phyloP scores from a whole-genome alignment of 1,140 invertebrate species.

The Monochamus saltuarius region DNA sequence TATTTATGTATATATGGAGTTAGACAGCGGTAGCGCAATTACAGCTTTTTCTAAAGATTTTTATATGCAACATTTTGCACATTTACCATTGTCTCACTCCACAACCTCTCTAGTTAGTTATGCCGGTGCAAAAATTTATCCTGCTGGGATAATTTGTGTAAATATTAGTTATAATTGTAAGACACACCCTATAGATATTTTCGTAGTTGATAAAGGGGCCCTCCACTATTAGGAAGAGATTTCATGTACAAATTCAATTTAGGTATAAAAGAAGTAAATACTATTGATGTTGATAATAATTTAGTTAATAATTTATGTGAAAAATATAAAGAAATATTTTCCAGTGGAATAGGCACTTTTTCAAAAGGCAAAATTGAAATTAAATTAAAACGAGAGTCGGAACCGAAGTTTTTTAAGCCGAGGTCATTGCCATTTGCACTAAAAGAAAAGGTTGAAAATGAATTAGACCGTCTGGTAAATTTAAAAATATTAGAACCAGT shows the following conservation, averaged over 20 bases:
- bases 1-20: too few relatives aligned
- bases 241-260: slow-evolving; percentile 5
- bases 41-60: too few relatives aligned
- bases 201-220: slow-evolving; percentile 10
- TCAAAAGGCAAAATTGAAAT: background rate
- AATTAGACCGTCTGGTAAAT: slow-evolving; percentile 14
- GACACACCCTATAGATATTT: too few relatives aligned
- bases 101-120: too few relatives aligned
- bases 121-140: too few relatives aligned
- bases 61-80: too few relatives aligned
- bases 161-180: too few relatives aligned
- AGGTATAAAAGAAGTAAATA: slow-evolving; percentile 14
- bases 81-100: too few relatives aligned
- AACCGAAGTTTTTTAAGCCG: slow-evolving; percentile 10
- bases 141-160: too few relatives aligned
- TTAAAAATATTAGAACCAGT: slow-evolving; percentile 4
- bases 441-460: slow-evolving; percentile 10
- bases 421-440: slow-evolving; percentile 9
- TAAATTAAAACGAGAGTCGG: background rate
- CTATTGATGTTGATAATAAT: background rate
- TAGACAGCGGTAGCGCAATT: too few relatives aligned
- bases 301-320: background rate
- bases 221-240: slow-evolving; percentile 12
- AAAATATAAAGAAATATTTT: background rate
- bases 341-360: slow-evolving; percentile 2